Conservation (phyloP, 2,797 vertebrate genomes). For the Syndactyla subalaris region DNA sequence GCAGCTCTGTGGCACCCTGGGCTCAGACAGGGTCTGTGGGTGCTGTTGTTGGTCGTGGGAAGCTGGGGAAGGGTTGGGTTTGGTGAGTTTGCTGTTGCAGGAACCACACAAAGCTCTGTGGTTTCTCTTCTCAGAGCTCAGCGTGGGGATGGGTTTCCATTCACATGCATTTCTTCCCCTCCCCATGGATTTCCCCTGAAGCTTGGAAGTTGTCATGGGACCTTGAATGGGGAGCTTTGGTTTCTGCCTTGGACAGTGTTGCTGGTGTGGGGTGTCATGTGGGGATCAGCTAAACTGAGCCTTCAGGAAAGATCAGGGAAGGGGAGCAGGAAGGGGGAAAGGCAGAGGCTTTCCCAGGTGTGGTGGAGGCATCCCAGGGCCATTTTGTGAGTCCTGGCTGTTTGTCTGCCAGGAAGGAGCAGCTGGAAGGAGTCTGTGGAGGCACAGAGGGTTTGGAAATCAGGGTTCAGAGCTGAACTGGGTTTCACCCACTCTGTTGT, state of each 20-base stretch:
- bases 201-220: not conserved
- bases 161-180: not conserved
- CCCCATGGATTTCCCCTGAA: not conserved
- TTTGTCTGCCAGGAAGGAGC: not conserved
- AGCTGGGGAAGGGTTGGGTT: not conserved
- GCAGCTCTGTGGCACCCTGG: not conserved
- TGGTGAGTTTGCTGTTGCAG: not conserved
- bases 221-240: not conserved
- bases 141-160: not conserved
- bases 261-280: not conserved
- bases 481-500: not conserved
- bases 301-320: not conserved
- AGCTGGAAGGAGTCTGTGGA: not conserved
- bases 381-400: not conserved
- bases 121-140: constrained; percentile 3
- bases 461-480: not conserved
- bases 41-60: not conserved
- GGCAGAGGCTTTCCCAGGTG: not conserved
- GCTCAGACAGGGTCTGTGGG: fast-evolving
- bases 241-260: not conserved
- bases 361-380: not conserved
- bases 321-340: not conserved
- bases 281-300: not conserved
- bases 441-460: not conserved
- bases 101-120: not conserved